phyloP scores from a whole-genome alignment of 2,797 vertebrate genomes.

The Xenops minutus region DNA sequence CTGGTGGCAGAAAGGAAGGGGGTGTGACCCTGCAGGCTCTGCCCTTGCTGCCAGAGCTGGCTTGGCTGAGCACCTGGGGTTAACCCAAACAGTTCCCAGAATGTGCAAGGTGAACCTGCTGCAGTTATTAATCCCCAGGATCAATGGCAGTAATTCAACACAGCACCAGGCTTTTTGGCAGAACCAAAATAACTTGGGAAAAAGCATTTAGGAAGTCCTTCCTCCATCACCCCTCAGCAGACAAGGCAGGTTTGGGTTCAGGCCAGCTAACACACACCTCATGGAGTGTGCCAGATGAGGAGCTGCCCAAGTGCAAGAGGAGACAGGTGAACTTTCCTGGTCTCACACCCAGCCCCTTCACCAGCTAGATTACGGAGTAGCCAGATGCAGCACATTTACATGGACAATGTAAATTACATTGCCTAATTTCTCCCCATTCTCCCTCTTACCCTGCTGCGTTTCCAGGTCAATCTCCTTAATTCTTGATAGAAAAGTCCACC shows the following conservation, averaged over 20 bases:
- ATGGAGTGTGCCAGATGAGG: accelerated
- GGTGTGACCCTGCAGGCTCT: neutral
- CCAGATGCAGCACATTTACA: neutral
- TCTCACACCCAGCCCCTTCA: neutral
- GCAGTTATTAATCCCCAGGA: neutral
- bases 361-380: neutral
- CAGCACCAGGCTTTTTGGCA: neutral
- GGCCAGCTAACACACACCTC: neutral
- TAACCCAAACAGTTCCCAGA: neutral
- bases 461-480: neutral
- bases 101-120: neutral
- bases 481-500: neutral
- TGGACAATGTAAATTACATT: neutral
- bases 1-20: neutral
- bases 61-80: neutral
- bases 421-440: neutral
- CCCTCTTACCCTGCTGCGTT: neutral
- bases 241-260: neutral
- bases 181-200: neutral
- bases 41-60: neutral
- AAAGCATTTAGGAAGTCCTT: neutral
- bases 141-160: neutral
- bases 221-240: accelerated
- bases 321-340: neutral
- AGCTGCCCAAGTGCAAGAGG: neutral